Conservation (phyloP, 53 echinoderm and acorn worm genomes). For the Holothuria scabra region DNA sequence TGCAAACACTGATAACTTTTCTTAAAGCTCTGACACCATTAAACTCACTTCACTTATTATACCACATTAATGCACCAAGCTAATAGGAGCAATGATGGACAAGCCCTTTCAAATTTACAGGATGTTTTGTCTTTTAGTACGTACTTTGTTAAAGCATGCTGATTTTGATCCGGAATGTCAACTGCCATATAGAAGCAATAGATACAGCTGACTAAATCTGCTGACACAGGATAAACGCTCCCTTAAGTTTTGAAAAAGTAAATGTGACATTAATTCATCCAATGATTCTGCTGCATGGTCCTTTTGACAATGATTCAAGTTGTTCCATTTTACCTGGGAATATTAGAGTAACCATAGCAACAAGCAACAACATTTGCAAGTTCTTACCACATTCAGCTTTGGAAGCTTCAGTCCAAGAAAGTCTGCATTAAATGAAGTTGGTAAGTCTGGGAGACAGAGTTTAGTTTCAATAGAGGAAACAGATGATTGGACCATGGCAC, state of each 20-base stretch:
- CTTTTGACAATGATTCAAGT: constrained; percentile 2
- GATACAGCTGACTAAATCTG: constrained; percentile 2
- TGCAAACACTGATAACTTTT: too few species aligned
- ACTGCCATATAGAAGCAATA: too few species aligned
- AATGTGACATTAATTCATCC: constrained; percentile 25
- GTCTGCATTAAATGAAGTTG: constrained; percentile 69
- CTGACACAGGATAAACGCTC: not conserved
- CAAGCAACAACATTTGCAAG: not conserved
- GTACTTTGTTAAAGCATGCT: too few species aligned
- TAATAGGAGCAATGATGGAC: too few species aligned
- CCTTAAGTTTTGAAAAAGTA: not conserved
- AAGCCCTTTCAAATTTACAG: too few species aligned
- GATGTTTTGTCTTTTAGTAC: too few species aligned
- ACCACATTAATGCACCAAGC: too few species aligned
- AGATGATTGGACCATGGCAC: constrained; percentile 71
- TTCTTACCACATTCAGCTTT: constrained; percentile 58
- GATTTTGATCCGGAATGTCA: too few species aligned
- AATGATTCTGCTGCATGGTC: not conserved
- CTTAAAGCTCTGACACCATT: too few species aligned
- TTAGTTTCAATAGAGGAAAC: constrained; percentile 65
- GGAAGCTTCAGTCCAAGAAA: constrained; percentile 80
- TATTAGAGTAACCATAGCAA: not conserved
- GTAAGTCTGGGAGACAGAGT: constrained; percentile 73
- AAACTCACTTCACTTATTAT: too few species aligned
- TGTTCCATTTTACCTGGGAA: not conserved